phyloP scores from a whole-genome alignment of 1,140 invertebrate genomes.

The Camponotus floridanus region DNA sequence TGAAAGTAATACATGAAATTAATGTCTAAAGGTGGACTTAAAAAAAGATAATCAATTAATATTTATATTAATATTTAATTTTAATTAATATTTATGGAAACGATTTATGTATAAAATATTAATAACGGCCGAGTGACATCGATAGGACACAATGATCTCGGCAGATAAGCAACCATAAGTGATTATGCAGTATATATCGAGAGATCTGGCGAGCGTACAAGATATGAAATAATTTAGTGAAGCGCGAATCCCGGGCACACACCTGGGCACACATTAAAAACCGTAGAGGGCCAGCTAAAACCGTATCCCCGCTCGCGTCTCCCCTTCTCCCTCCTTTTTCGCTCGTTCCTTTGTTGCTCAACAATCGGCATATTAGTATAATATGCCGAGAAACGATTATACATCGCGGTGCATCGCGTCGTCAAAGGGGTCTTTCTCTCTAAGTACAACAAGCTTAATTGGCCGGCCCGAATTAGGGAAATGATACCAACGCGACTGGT shows the following conservation, averaged over 20 bases:
- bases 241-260: constrained; percentile 68
- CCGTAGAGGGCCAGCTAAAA: constrained; percentile 1
- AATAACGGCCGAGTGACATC: too few relatives aligned
- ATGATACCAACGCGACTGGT: constrained; percentile 56
- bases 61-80: too few relatives aligned
- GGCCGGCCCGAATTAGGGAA: constrained; percentile 49
- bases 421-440: constrained; percentile 75
- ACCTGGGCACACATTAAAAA: constrained; percentile 80
- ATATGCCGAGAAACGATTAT: constrained; percentile 62
- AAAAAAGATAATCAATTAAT: too few relatives aligned
- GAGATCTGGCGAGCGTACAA: constrained; percentile 35
- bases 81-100: too few relatives aligned
- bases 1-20: too few relatives aligned
- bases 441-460: constrained; percentile 78
- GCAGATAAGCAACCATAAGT: constrained; percentile 44
- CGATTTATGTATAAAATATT: too few relatives aligned
- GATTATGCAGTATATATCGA: constrained; percentile 18
- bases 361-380: constrained; percentile 76
- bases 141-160: background rate
- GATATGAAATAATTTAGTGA: constrained; percentile 80
- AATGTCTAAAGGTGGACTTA: too few relatives aligned
- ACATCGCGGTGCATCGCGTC: constrained; percentile 73
- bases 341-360: constrained; percentile 69
- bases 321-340: constrained; percentile 47
- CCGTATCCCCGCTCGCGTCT: background rate